These are phyloP conservation scores for Cheilosia pagana DNA, from an alignment of 2,888 invertebrate species.

Conservation along the genomic window DNA sequence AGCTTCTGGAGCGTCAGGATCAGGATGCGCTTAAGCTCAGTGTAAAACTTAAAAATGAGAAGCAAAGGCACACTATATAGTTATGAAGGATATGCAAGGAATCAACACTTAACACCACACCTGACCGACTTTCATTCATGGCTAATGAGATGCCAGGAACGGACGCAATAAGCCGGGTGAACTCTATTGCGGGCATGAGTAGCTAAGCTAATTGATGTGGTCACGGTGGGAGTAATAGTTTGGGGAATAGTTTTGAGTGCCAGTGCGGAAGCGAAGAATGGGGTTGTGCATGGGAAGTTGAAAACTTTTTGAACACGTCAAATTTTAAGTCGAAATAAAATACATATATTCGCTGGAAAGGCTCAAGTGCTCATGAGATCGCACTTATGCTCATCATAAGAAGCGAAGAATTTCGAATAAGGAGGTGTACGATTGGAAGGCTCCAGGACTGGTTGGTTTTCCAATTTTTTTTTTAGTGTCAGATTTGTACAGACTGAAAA, in stretches of 20 bases:
- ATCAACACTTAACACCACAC: neutral
- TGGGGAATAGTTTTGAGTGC: neutral
- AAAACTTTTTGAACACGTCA: no score
- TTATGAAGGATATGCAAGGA: constrained; percentile 14
- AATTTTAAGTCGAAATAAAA: no score
- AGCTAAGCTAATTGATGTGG: constrained; percentile 29
- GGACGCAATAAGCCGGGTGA: constrained; percentile 19
- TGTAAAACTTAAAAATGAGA: constrained; percentile 49
- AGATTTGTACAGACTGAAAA: no score
- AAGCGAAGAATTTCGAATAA: no score
- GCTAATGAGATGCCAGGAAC: constrained; percentile 61
- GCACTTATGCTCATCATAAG: no score
- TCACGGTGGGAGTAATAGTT: constrained; percentile 6
- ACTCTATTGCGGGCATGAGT: neutral
- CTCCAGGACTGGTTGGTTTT: no score
- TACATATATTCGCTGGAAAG: no score
- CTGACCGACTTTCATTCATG: constrained; percentile 25
- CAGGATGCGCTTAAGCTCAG: constrained; percentile 57
- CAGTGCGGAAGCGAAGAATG: neutral
- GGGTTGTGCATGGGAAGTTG: no score
- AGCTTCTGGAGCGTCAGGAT: constrained; percentile 51
- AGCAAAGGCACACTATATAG: neutral
- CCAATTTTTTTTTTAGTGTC: no score
- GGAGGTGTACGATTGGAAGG: no score
- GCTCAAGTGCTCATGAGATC: no score